phyloP scores from a whole-genome alignment of 2,797 vertebrate species.

The Taeniopygia guttata region DNA sequence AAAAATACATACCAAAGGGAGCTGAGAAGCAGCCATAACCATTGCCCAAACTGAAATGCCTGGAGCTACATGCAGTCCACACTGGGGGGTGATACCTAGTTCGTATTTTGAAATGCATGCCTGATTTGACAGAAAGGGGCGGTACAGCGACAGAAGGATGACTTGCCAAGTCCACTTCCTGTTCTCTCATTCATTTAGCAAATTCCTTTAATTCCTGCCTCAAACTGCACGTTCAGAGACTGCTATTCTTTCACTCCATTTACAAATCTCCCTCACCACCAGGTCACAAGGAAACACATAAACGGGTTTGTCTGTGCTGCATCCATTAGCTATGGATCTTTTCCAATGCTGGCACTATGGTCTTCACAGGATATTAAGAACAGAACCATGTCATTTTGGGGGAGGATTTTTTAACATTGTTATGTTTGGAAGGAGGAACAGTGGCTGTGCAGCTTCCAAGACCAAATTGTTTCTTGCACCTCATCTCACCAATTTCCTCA shows the following conservation, averaged over 20 bases:
- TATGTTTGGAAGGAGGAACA: neutral
- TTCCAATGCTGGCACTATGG: neutral
- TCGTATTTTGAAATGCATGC: constrained; percentile 37
- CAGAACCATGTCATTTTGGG: neutral
- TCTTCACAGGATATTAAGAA: neutral
- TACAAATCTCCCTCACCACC: neutral
- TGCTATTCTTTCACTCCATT: neutral
- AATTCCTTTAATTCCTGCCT: constrained; percentile 71
- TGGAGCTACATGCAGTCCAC: neutral
- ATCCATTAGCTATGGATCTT: neutral
- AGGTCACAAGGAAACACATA: neutral
- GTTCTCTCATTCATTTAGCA: constrained; percentile 66
- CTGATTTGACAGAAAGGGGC: constrained; percentile 30
- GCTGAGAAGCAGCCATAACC: neutral
- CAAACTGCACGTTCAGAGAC: constrained; percentile 12
- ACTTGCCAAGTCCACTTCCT: constrained; percentile 70
- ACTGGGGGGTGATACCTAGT: neutral
- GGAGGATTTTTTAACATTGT: neutral
- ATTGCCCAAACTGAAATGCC: neutral
- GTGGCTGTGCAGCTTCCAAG: neutral
- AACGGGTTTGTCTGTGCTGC: constrained; percentile 14
- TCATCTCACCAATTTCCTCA: neutral
- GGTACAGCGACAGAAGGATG: neutral
- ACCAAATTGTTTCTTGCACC: neutral
- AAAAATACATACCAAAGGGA: neutral